Evolutionary conservation across 2,797 vertebrate genomes (phyloP), one percentile per base, ranked within the genome.

Genomic region (Phyllotis vaccarum): DNA sequence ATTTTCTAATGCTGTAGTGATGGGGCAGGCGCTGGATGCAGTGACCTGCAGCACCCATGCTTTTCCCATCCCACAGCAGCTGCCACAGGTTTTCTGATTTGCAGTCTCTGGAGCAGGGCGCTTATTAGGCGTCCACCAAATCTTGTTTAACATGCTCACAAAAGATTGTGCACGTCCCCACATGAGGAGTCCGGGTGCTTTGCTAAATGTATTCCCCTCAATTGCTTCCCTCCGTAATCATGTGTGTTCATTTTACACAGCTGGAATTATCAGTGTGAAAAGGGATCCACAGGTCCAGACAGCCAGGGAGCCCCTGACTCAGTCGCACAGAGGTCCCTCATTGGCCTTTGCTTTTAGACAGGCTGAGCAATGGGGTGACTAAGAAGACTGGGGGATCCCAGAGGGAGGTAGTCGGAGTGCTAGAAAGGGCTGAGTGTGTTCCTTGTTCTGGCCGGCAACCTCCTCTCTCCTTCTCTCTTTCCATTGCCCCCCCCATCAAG

Each of bases 11-110:
- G 29, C 72, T 21, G 31, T 27, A 1, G 34, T 22, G 1, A 46
- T 29, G 64, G 64, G 6, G 22, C 27, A 34, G 54, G 34, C 8
- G 27, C 66, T 13, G 6, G 52, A 62, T 0, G 0, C 16, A 3
- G 60, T 58, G 46, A 43, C 79, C 54, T 1, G 2, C 6, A n/a
- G 46, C 34, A 19, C 29, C 56, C 34, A 0, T 5, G 52, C 13
- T 76, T 52, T n/a, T 24, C n/a, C 2, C 27, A 0, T 8, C 31
- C 2, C 6, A 0, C 8, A 0, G 6, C 17, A 13, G 9, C 37
- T 9, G 78, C 11, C 34, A n/a, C 68, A 31, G 79, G 7, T 5
- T 16, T 17, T 79, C 40, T 13, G 34, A 52, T 7, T 21, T 0
- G 29, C 46, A 8, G 12, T 40, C 22, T 85, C 46, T 0, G 0